phyloP scores from a whole-genome alignment of 2,888 invertebrate genomes.

The Temnothorax ravouxi region DNA sequence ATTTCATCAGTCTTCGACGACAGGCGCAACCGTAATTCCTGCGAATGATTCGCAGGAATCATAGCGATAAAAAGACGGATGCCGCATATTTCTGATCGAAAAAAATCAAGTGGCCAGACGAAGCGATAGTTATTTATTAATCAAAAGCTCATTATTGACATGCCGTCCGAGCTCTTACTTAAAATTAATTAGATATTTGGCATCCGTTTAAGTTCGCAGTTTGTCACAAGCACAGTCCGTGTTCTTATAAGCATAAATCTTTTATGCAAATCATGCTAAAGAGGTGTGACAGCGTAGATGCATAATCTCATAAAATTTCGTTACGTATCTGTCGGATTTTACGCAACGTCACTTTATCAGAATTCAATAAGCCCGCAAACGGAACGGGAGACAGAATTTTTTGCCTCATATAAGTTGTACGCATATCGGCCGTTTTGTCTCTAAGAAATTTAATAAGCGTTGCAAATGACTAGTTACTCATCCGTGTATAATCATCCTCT shows the following conservation, averaged over 20 bases:
- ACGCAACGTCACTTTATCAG: background rate
- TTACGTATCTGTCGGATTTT: background rate
- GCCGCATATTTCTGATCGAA: background rate
- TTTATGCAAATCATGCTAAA: slow-evolving; percentile 12
- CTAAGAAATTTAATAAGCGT: slow-evolving; percentile 39
- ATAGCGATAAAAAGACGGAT: background rate
- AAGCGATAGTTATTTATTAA: slow-evolving; percentile 1
- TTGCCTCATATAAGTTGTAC: background rate
- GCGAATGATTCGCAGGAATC: background rate
- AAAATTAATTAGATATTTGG: slow-evolving; percentile 28
- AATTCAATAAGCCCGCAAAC: slow-evolving; percentile 6
- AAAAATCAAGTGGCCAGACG: background rate
- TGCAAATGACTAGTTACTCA: slow-evolving; percentile 19
- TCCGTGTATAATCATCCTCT: slow-evolving; percentile 14
- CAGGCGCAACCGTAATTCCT: slow-evolving; percentile 6
- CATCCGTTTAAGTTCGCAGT: background rate
- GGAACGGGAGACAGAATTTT: background rate
- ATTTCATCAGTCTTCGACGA: slow-evolving; percentile 28
- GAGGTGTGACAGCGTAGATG: background rate
- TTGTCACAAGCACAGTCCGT: background rate
- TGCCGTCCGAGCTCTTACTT: background rate
- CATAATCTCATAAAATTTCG: background rate
- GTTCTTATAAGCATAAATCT: slow-evolving; percentile 20
- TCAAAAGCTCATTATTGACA: slow-evolving; percentile 11
- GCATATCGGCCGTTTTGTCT: slow-evolving; percentile 1